These are phyloP conservation scores for Manis pentadactyla DNA, from an alignment of 2,797 vertebrate species.

Conservation along the genomic window DNA sequence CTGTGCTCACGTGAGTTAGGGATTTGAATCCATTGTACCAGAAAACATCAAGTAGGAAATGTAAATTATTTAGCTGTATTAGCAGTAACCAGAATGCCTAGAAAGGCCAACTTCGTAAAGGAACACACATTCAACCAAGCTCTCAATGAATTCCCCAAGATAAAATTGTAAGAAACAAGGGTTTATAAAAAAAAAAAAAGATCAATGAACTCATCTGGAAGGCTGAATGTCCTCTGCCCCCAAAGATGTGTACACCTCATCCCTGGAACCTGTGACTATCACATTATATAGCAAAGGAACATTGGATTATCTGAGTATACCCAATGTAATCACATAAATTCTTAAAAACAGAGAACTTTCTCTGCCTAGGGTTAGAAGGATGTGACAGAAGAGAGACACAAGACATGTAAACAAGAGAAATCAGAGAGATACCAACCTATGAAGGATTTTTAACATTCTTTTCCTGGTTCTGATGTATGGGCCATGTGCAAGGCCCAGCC, in stretches of 20 bases:
- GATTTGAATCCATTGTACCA: neutral
- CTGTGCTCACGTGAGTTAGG: neutral
- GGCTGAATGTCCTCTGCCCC: neutral
- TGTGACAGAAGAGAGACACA: neutral
- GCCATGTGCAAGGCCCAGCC: neutral
- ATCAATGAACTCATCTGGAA: neutral
- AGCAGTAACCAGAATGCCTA: neutral
- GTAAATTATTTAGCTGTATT: neutral
- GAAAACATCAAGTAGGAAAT: neutral
- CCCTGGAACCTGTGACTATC: neutral
- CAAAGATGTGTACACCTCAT: too few relatives aligned
- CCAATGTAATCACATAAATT: neutral
- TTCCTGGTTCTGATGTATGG: neutral
- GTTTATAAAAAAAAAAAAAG: neutral
- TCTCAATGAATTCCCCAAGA: neutral
- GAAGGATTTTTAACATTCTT: neutral
- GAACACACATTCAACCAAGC: neutral
- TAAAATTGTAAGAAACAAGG: neutral
- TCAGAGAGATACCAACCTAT: neutral
- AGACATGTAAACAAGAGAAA: neutral
- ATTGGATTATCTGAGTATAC: neutral
- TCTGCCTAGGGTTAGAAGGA: neutral
- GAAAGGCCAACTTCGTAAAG: neutral
- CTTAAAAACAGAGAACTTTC: neutral
- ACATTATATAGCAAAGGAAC: neutral